Conservation (phyloP, 2,113 vertebrate species). For the Callaeas wilsoni region DNA sequence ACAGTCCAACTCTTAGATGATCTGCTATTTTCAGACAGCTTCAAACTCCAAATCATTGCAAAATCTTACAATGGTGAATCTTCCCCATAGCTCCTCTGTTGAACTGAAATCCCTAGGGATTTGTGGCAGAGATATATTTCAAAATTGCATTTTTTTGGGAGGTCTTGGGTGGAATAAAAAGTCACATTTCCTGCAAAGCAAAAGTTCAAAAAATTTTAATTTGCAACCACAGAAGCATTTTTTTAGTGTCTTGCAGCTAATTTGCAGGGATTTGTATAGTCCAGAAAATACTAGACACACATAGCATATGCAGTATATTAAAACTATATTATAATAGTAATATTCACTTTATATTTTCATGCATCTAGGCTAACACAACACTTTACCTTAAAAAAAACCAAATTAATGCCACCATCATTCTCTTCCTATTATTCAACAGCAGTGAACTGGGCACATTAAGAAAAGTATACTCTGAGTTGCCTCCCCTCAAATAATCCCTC, state of each 20-base stretch:
- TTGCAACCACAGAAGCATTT: constrained; percentile 22
- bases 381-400: not conserved
- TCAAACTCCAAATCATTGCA: constrained; percentile 7
- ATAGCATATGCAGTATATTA: not conserved
- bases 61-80: constrained; percentile 23
- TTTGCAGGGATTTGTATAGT: not conserved
- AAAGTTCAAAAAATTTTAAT: constrained; percentile 25
- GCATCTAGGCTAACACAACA: not conserved
- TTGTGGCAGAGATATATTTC: constrained; percentile 39
- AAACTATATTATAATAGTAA: not conserved
- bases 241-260: not conserved
- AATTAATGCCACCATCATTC: not conserved
- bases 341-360: not conserved
- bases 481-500: not conserved
- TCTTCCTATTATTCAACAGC: not conserved
- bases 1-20: not conserved
- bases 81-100: not conserved
- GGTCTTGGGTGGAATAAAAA: not conserved
- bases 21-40: constrained; percentile 12
- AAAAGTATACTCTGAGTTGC: not conserved
- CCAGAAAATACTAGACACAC: not conserved
- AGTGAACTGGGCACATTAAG: not conserved
- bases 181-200: constrained; percentile 30
- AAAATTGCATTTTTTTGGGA: not conserved
- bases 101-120: constrained; percentile 3